Evolutionary conservation across 1,140 invertebrate genomes (phyloP).

Genomic region (Hypothenemus hampei): DNA sequence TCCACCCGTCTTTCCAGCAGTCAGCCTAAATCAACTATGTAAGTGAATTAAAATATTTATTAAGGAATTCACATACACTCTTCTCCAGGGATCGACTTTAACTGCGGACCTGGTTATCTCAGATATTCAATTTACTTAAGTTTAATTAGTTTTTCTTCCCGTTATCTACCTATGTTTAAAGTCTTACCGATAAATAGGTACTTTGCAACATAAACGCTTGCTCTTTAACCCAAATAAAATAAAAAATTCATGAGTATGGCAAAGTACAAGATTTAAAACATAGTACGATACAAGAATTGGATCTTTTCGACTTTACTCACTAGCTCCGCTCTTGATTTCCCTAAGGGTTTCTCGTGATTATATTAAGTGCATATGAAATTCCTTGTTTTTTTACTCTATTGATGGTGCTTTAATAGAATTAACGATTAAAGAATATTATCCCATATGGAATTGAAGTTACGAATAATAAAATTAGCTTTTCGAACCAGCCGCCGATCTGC

Average conservation of each 20-base stretch:
- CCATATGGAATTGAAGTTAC: background rate
- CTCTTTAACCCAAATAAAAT: too few species aligned
- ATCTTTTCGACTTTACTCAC: constrained; percentile 24
- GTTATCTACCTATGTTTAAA: background rate
- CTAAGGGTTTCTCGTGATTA: constrained; percentile 43
- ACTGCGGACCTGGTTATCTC: constrained; percentile 32
- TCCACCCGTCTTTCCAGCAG: constrained; percentile 30
- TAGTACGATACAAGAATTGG: too few species aligned
- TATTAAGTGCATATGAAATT: constrained; percentile 46
- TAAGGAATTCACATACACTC: constrained; percentile 45
- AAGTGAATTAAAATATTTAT: constrained; percentile 48
- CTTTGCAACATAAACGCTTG: too few species aligned
- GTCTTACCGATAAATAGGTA: background rate
- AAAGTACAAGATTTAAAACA: too few species aligned
- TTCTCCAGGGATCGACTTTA: constrained; percentile 23
- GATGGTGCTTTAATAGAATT: background rate
- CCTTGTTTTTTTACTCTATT: too few species aligned
- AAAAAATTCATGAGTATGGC: too few species aligned
- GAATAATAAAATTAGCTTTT: constrained; percentile 10
- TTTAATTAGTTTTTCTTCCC: constrained; percentile 14
- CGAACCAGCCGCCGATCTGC: background rate
- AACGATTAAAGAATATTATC: background rate
- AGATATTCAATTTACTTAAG: constrained; percentile 34
- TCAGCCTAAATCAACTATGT: constrained; percentile 45
- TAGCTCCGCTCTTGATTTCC: constrained; percentile 41